phyloP scores from a whole-genome alignment of 2,797 vertebrate species.

The Catharus ustulatus region DNA sequence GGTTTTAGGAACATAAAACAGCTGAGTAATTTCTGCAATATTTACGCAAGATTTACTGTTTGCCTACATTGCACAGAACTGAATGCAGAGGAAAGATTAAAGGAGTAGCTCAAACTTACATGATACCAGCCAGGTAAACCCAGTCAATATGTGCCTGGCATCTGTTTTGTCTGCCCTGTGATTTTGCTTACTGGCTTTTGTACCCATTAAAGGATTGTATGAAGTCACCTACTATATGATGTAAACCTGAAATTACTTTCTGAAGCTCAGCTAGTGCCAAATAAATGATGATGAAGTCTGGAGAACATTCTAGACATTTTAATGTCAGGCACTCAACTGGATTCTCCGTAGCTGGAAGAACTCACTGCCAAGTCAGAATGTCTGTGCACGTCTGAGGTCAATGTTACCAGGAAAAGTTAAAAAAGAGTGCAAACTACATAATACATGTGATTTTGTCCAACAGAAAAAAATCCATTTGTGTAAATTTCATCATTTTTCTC shows the following conservation, averaged over 20 bases:
- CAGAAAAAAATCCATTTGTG: background rate
- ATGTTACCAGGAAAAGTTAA: background rate
- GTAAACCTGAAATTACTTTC: background rate
- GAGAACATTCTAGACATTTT: background rate
- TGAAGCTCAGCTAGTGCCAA: background rate
- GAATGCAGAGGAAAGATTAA: background rate
- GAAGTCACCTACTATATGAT: background rate
- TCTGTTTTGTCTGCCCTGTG: background rate
- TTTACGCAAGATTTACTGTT: background rate
- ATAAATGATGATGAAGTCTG: background rate
- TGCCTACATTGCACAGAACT: background rate
- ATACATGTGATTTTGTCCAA: background rate
- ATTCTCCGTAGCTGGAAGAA: background rate
- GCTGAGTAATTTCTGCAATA: background rate
- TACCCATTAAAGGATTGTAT: background rate
- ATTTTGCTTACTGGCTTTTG: background rate
- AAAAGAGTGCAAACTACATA: background rate
- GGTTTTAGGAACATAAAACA: background rate
- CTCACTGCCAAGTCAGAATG: background rate
- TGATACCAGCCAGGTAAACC: rapidly evolving
- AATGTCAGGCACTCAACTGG: background rate
- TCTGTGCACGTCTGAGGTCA: background rate
- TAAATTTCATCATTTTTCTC: background rate
- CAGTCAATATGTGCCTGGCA: background rate
- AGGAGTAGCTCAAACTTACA: background rate